phyloP scores from a whole-genome alignment of 2,888 invertebrate genomes.

The Thecophora atra region DNA sequence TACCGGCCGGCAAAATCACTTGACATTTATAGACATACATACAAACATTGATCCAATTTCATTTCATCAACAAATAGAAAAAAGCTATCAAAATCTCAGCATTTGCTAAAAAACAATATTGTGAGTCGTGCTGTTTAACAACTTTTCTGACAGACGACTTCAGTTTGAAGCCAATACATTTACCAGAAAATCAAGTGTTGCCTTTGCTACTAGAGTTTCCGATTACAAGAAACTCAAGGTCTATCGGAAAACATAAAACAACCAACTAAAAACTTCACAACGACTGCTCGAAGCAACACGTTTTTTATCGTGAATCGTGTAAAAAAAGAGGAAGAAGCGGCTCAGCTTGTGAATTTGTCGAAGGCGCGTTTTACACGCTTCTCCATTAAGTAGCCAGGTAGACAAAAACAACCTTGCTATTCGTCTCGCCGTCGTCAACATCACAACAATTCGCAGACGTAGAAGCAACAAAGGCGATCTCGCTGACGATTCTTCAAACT shows the following conservation, averaged over 20 bases:
- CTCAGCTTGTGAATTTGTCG: neutral
- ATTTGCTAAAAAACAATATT: neutral
- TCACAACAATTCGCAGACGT: too few species aligned
- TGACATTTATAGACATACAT: slow-evolving; percentile 17
- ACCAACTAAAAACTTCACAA: neutral
- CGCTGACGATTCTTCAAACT: too few species aligned
- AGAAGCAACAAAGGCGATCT: too few species aligned
- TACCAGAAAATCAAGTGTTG: neutral
- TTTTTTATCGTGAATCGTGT: neutral
- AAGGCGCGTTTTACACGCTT: slow-evolving; percentile 16
- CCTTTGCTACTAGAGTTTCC: neutral
- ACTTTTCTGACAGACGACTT: neutral
- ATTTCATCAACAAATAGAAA: neutral
- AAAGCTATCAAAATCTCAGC: too few species aligned
- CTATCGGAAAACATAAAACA: neutral
- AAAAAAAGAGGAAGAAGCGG: neutral
- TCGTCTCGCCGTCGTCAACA: too few species aligned
- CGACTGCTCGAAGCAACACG: neutral
- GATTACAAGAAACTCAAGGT: slow-evolving; percentile 10
- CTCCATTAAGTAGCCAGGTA: neutral
- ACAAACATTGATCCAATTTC: neutral
- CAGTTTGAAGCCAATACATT: neutral
- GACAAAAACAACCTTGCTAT: neutral
- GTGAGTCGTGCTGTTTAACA: slow-evolving; percentile 20
- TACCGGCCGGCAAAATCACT: slow-evolving; percentile 36